Base-by-base conservation (phyloP, 2,113 vertebrate species). In the Mellivora capensis region DNA sequence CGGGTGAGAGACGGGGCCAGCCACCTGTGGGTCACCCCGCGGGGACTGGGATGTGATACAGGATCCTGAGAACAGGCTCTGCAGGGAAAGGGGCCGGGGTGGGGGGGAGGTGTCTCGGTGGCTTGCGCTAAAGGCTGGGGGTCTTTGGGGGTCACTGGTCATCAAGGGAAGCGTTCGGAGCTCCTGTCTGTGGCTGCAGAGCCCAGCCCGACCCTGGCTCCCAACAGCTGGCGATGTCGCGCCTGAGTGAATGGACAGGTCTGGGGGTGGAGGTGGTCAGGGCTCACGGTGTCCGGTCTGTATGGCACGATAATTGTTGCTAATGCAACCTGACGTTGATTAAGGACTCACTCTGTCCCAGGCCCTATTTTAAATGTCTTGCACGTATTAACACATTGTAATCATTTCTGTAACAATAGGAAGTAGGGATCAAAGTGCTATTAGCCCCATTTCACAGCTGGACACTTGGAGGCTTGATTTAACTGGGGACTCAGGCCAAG, bases 1-100 rank as follows among this genome's bases (percentile, higher is more conserved):
- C 99, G 0, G 99, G 99, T 99, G 97, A 98, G 98, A 85, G 29
- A 20, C 14, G 0, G 17, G 44, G 49, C 34, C 42, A 31, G 62
- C 25, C 29, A 5, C 1, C 10, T 11, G 2, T 4, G 9, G 57
- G 93, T 2, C 89, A 54, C 90, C 77, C 47, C 6, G 6, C 6
- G n/a, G 57, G 29, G 49, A 34, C 67, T 5, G 67, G 25, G 31
- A 61, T 27, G 2, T 2, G 12, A 31, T 29, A 42, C 1, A 39
- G 34, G 44, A 15, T 10, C 20, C 15, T 0, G 21, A 34, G 69
- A 4, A 1, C 3, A 6, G 39, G 27, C 7, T 21, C 14, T 6
- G 1, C 23, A 17, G 76, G 71, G 57, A 44, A 18, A 25, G 29
- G 8, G 4, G n/a, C 64, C 39, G 0, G 44, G 27, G 72, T 4